These are phyloP conservation scores for Alexandromys fortis DNA, from an alignment of 2,113 vertebrate genomes.

Conservation along the genomic window DNA sequence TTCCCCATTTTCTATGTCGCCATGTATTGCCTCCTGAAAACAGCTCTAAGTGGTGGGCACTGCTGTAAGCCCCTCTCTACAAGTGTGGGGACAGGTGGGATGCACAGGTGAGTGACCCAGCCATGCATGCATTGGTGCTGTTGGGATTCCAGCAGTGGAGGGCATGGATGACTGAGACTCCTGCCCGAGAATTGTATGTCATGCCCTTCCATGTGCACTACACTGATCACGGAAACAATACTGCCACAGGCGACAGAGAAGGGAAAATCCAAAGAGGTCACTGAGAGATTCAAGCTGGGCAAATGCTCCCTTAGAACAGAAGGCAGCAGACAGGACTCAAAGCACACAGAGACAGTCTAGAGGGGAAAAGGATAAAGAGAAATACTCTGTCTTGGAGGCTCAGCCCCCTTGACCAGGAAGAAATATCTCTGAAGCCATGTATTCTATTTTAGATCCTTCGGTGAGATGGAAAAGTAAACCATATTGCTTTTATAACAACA, in stretches of 20 bases:
- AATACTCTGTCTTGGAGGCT: neutral
- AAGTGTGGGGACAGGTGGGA: neutral
- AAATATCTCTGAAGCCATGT: neutral
- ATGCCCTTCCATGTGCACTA: neutral
- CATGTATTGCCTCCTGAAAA: neutral
- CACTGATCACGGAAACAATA: neutral
- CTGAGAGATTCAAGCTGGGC: slow-evolving; percentile 50
- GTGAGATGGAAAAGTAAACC: neutral
- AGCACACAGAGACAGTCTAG: neutral
- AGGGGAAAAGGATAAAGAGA: neutral
- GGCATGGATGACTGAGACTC: neutral
- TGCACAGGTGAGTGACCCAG: neutral
- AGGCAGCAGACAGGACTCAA: slow-evolving; percentile 42
- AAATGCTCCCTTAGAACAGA: slow-evolving; percentile 49
- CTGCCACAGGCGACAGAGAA: slow-evolving; percentile 8
- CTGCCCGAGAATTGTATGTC: neutral
- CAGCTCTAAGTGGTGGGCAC: neutral
- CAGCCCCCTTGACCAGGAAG: neutral
- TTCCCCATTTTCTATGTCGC: neutral
- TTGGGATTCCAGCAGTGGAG: neutral
- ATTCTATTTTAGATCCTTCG: neutral
- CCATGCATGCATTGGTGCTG: fast-evolving
- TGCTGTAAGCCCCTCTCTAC: no score
- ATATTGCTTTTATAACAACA: neutral
- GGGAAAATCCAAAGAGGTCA: slow-evolving; percentile 53